These are phyloP conservation scores for Drosophila nigritarsus DNA, from an alignment of 2,888 invertebrate species.

Conservation along the genomic window DNA sequence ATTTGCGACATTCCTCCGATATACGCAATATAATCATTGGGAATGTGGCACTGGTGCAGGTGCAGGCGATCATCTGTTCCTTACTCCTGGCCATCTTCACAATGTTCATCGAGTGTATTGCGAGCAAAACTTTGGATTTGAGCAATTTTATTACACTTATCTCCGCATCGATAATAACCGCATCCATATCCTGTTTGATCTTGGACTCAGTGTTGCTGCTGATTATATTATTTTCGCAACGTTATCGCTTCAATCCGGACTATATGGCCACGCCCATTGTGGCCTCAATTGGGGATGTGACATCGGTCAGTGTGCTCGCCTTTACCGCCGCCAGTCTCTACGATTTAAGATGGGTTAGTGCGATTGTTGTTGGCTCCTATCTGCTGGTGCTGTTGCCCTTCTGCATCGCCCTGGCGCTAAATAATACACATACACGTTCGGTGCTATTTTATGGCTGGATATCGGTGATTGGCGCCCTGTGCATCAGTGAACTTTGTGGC, in stretches of 20 bases:
- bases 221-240: constrained; percentile 47
- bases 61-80: constrained; percentile 54
- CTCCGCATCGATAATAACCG: constrained; percentile 40
- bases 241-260: constrained; percentile 53
- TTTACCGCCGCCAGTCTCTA: constrained; percentile 40
- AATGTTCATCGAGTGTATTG: not conserved
- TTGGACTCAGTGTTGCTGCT: constrained; percentile 46
- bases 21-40: constrained; percentile 40
- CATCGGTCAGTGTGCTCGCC: constrained; percentile 48
- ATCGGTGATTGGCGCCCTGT: constrained; percentile 42
- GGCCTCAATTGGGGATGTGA: constrained; percentile 56
- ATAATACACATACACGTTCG: constrained; percentile 30
- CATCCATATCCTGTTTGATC: constrained; percentile 42
- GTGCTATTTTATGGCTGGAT: constrained; percentile 42
- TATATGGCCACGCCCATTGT: constrained; percentile 61
- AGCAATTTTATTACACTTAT: constrained; percentile 14
- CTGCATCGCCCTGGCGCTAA: constrained; percentile 27
- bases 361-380: constrained; percentile 22
- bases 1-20: constrained; percentile 3
- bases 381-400: constrained; percentile 35
- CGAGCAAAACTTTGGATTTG: not conserved
- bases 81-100: constrained; percentile 16
- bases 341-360: constrained; percentile 24
- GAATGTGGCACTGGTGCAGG: constrained; percentile 56
- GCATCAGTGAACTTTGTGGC: constrained; percentile 42